These are phyloP conservation scores for Pomacea maculata DNA, from an alignment of 1,140 invertebrate genomes.

Conservation along the genomic window DNA sequence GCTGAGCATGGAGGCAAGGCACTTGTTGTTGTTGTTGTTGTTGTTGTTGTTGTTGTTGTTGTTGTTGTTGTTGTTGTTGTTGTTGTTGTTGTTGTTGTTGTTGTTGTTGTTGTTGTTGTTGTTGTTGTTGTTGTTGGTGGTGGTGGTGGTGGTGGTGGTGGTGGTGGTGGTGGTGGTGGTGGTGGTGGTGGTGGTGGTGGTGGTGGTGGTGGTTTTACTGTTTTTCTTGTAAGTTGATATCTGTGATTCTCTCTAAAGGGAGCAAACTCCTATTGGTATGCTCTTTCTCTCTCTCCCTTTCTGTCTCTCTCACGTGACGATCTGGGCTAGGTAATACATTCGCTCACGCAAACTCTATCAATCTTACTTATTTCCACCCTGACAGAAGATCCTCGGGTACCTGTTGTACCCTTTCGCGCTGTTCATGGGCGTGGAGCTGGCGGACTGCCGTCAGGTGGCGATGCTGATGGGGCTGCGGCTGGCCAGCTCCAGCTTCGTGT, in stretches of 20 bases:
- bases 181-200: too few species aligned
- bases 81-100: too few species aligned
- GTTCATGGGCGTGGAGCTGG: constrained; percentile 55
- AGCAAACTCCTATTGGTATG: constrained; percentile 77
- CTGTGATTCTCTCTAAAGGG: not conserved
- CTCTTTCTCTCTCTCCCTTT: constrained; percentile 52
- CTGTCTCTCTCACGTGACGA: not conserved
- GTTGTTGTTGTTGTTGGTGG: too few species aligned
- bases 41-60: not conserved
- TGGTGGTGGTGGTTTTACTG: not conserved
- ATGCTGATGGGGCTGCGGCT: constrained; percentile 59
- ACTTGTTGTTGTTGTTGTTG: too few species aligned
- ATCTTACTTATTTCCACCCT: not conserved
- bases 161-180: too few species aligned
- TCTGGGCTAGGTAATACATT: too few species aligned
- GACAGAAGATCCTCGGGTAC: constrained; percentile 58
- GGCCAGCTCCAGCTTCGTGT: constrained; percentile 60
- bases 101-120: too few species aligned
- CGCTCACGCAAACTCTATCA: too few species aligned
- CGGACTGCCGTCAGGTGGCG: constrained; percentile 57
- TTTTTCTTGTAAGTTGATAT: not conserved
- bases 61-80: not conserved
- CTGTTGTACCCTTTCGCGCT: constrained; percentile 60
- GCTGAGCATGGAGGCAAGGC: constrained; percentile 21
- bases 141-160: too few species aligned